Evolutionary conservation across 2,797 vertebrate genomes (phyloP), one percentile per base, ranked within the genome.

Genomic region (Danio tinwini): DNA sequence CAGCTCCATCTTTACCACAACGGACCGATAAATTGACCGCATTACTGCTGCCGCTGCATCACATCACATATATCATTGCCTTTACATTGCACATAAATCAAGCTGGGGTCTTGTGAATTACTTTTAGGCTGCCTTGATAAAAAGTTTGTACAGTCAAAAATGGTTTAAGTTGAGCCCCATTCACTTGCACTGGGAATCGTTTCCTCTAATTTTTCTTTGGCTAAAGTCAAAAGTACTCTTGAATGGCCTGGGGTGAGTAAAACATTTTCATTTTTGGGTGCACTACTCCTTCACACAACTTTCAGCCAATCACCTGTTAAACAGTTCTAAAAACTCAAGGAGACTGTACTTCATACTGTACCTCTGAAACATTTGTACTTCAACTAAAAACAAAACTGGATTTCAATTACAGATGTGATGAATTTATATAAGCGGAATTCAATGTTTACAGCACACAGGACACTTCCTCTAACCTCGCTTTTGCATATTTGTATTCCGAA

Each of bases 371-470:
- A 50, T 77, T 77, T 77, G 53, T 77, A 68, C 75, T 68, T 49
- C 39, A 47, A 21, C 49, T 11, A 16, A 63, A 11, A 67, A 47
- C 40, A 47, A 47, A 68, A 68, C 14, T 29, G 19, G 7, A 21
- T 61, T 64, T 67, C 45, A 55, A 68, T 21, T 29, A 68, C 77
- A 67, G 67, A 50, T 56, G 53, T 72, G 73, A 79, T 50, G 42
- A 69, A 69, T 70, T 78, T 78, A 42, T 76, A 47, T 13, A 61
- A 69, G 55, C 44, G 1, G 56, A 39, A 49, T 70, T 69, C 40
- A 70, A 78, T 81, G 84, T 81, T 85, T 85, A 85, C 84, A 85
- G 73, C 71, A 81, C 78, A 82, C 81, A 10, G 63, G 69, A 77
- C 77, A 80, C 83, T 55, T 82, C 77, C 29, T 73, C 37, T 56